These are phyloP conservation scores for Tridacna crocea DNA, from an alignment of 2,888 invertebrate genomes.

Conservation along the genomic window DNA sequence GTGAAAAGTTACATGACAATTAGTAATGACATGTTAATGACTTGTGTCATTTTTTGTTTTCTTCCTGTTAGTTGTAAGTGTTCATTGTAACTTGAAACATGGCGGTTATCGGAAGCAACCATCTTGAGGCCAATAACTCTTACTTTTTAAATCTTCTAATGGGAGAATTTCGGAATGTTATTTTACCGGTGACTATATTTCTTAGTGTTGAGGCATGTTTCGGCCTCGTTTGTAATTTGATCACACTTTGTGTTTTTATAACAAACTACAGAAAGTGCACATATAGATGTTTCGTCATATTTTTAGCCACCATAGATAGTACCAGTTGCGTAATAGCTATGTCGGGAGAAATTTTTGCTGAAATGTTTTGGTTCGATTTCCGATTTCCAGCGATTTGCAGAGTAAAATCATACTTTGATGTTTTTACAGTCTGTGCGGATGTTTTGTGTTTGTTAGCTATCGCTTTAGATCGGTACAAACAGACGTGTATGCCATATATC, in stretches of 20 bases:
- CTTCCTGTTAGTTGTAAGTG: no score
- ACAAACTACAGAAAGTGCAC: neutral
- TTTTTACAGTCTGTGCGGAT: conserved; percentile 7
- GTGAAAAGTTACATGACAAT: no score
- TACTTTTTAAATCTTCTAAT: neutral
- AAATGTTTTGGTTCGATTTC: conserved; percentile 11
- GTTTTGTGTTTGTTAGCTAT: neutral
- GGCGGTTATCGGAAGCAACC: no score
- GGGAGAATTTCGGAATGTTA: neutral
- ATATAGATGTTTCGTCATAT: conserved; percentile 16
- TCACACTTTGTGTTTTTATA: neutral
- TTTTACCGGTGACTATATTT: conserved; percentile 13
- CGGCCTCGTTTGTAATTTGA: neutral
- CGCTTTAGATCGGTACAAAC: conserved; percentile 23
- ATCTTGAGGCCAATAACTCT: no score
- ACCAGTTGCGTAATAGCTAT: conserved; percentile 11
- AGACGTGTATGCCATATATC: neutral
- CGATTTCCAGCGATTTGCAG: conserved; percentile 8
- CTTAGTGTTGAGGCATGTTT: neutral
- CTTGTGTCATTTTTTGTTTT: no score
- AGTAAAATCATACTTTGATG: conserved; percentile 16
- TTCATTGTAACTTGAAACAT: no score
- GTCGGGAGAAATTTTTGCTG: conserved; percentile 9
- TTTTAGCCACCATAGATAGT: neutral
- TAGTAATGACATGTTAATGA: no score